Conservation (phyloP, 1,140 invertebrate species). For the Euura lappo region DNA sequence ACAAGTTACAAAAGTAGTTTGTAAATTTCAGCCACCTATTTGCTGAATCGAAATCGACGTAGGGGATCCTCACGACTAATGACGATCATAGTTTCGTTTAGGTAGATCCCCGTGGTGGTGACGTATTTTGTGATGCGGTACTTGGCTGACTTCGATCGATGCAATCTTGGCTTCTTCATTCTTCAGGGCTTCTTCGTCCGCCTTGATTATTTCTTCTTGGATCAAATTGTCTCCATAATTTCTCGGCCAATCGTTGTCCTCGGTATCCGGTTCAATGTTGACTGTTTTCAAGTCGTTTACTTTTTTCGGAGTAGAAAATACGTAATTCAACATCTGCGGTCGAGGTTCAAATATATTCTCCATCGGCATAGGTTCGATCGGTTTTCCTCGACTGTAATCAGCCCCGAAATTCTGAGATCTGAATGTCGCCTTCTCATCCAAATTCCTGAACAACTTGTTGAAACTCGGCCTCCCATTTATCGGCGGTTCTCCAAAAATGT, state of each 20-base stretch:
- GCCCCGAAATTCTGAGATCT: background rate
- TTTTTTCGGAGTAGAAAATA: constrained; percentile 29
- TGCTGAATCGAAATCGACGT: too few relatives aligned
- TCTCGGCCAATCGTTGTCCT: constrained; percentile 5
- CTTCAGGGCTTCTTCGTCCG: background rate
- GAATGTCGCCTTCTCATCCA: background rate
- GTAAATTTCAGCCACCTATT: too few relatives aligned
- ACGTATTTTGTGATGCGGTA: constrained; percentile 40
- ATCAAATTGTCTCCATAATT: constrained; percentile 34
- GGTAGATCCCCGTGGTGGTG: constrained; percentile 45
- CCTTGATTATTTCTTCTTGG: constrained; percentile 22
- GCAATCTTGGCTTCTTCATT: constrained; percentile 28
- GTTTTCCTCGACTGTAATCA: background rate
- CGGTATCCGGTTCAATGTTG: background rate
- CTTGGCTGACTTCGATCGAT: constrained; percentile 43
- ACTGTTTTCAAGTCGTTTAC: background rate
- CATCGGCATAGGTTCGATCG: background rate
- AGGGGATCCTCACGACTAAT: background rate
- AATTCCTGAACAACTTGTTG: background rate
- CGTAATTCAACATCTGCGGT: constrained; percentile 43
- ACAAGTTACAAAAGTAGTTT: too few relatives aligned
- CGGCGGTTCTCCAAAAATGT: background rate
- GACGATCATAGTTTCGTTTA: constrained; percentile 31
- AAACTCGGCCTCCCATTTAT: background rate
- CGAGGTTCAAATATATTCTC: constrained; percentile 43